Evolutionary conservation across 2,113 vertebrate species (phyloP).

Genomic region (Regulus satrapa): DNA sequence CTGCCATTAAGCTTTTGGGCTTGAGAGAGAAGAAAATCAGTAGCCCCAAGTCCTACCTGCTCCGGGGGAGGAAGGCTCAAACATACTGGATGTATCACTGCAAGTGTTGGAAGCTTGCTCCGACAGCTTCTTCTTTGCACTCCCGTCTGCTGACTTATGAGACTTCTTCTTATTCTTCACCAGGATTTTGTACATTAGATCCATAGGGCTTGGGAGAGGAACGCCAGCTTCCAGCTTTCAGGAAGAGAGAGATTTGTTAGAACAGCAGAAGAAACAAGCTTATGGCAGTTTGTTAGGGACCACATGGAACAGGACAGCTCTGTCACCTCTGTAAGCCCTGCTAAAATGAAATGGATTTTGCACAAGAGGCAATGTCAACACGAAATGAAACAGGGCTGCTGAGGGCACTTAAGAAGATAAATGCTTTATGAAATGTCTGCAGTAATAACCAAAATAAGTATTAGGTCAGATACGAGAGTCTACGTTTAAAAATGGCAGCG

Average conservation of each 20-base stretch:
- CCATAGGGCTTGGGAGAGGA: conserved; percentile 91
- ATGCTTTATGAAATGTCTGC: background rate
- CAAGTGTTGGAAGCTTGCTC: conserved; percentile 92
- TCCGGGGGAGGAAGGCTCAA: conserved; percentile 91
- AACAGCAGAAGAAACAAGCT: background rate
- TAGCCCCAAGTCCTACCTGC: conserved; percentile 75
- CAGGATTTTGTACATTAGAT: conserved; percentile 95
- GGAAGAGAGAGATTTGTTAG: background rate
- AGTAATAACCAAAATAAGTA: background rate
- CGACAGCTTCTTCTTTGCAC: conserved; percentile 89
- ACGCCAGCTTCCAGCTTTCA: conserved; percentile 85
- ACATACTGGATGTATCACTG: conserved; percentile 92
- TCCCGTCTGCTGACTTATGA: conserved; percentile 86
- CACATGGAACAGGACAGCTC: background rate
- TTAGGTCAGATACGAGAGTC: background rate
- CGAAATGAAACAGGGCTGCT: background rate
- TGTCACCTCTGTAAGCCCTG: background rate
- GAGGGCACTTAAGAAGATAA: background rate
- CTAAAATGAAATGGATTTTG: background rate
- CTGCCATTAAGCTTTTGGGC: background rate
- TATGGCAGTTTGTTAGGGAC: background rate
- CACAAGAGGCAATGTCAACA: background rate
- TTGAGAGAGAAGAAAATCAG: background rate
- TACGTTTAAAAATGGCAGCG: background rate
- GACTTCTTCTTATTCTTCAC: conserved; percentile 99